These are phyloP conservation scores for Anthopleura xanthogrammica DNA, from an alignment of 92 coral and sea anemone genomes.

Conservation along the genomic window DNA sequence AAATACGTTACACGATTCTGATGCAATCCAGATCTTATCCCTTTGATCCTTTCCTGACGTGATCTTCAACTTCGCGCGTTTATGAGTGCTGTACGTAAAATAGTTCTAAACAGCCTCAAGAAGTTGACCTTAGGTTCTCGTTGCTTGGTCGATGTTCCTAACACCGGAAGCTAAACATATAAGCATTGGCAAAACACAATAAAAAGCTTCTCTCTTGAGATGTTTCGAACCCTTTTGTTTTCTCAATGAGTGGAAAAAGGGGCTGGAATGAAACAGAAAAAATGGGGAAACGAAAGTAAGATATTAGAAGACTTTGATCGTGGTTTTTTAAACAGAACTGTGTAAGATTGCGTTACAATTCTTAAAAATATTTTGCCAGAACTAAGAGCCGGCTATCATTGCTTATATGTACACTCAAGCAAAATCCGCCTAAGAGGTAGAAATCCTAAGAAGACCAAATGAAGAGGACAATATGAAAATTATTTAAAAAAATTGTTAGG, in stretches of 20 bases:
- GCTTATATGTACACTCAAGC: too few relatives aligned
- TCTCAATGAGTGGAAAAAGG: background rate
- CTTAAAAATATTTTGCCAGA: background rate
- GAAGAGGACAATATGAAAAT: too few relatives aligned
- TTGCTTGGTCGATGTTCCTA: background rate
- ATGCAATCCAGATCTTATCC: slow-evolving; percentile 6
- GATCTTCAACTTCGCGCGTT: background rate
- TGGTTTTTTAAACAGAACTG: background rate
- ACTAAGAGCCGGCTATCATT: too few relatives aligned
- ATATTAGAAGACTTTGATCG: background rate
- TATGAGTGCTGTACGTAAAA: background rate
- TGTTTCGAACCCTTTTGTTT: too few relatives aligned
- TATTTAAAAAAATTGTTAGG: too few relatives aligned
- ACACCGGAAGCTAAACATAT: background rate
- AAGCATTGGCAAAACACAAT: slow-evolving; percentile 3
- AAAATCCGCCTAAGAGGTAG: too few relatives aligned
- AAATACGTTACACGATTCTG: background rate
- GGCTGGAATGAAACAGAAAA: background rate
- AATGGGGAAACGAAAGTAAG: background rate
- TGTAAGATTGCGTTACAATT: background rate
- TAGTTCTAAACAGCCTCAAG: background rate
- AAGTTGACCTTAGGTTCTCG: background rate
- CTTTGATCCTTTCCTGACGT: background rate
- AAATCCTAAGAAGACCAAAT: too few relatives aligned
- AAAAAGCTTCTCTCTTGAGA: background rate